A percentile compares a stretch with the other conserved stretches of the same genome.
phyloP scores from a whole-genome alignment of 2,888 invertebrate genomes.

The Flabesymbios commensalis region DNA sequence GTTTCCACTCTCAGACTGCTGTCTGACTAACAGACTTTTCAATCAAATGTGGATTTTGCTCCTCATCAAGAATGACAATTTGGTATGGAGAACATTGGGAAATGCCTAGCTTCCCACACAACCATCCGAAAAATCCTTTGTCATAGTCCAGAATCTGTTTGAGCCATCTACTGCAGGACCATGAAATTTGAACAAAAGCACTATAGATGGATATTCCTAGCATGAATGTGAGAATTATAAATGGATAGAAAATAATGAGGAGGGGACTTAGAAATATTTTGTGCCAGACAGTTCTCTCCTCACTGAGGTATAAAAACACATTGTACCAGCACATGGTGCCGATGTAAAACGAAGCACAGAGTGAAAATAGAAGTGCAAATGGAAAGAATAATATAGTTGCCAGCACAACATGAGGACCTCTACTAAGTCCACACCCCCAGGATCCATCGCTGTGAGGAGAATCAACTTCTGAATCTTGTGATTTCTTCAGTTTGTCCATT shows the following conservation, averaged over 20 bases:
- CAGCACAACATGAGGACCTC: constrained; percentile 72
- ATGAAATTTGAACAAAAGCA: constrained; percentile 72
- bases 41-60: no score
- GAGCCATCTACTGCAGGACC: constrained; percentile 72
- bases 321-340: constrained; percentile 80
- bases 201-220: constrained; percentile 72
- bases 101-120: constrained; percentile 71
- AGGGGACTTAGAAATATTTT: constrained; percentile 71
- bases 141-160: constrained; percentile 76
- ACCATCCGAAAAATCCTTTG: constrained; percentile 79
- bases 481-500: constrained; percentile 72
- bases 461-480: constrained; percentile 60
- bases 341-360: constrained; percentile 74
- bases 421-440: constrained; percentile 65
- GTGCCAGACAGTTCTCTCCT: constrained; percentile 70
- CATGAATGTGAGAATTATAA: constrained; percentile 71
- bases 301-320: constrained; percentile 72
- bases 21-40: no score
- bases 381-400: constrained; percentile 72
- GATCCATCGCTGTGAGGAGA: constrained; percentile 16
- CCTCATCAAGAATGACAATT: constrained; percentile 65
- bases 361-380: constrained; percentile 70
- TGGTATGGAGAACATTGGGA: constrained; percentile 79
- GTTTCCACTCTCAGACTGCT: no score
- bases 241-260: constrained; percentile 72